Base-by-base conservation (phyloP, 92 coral and sea anemone genomes). In the Blastomussa wellsi region DNA sequence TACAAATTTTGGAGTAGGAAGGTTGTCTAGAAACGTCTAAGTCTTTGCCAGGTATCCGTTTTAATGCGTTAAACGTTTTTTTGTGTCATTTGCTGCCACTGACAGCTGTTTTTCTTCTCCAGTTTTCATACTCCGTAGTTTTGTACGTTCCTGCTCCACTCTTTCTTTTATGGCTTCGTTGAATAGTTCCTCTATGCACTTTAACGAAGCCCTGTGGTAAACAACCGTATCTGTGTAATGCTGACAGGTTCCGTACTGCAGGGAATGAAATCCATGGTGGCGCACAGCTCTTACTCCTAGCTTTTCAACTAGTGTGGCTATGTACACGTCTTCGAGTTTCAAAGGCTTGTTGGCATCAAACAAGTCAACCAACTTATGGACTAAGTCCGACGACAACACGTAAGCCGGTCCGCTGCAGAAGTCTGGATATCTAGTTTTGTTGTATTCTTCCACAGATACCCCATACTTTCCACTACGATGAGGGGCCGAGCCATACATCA, bases 381-480 rank as follows among this genome's bases (percentile, higher is more conserved):
- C 87, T 8, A 88, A 86, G 64, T 91, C 94, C 1, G 29, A 14
- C 6, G 94, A 88, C 5, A 91, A 79, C 28, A 91, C 48, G 31
- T 84, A 79, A 4, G 88, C 94, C 1, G 90, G 87, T 3, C 94
- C 94, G 36, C 84, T 77, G 35, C 92, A 91, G 59, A 81, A 91
- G 0, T 85, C 82, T 0, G 79, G 71, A 73, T 80, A 91, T n/a
- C 28, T 11, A 2, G 92, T 91, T 49, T 72, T 72, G 52, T 91
- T 88, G 28, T 84, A 82, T 13, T 77, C 84, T 31, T 79, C 59
- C 42, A 15, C 68, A 41, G 88, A 76, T 1, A 91, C 90, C 7
- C 60, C 86, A 42, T 91, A 88, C 42, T 86, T 82, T 12, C 92
- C 94, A 0, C 32, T 0, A 13, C 93, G 84, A 1, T 57, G 85